Evolutionary conservation across 1,140 invertebrate species (phyloP).

Genomic region (Parapsyche elsis): DNA sequence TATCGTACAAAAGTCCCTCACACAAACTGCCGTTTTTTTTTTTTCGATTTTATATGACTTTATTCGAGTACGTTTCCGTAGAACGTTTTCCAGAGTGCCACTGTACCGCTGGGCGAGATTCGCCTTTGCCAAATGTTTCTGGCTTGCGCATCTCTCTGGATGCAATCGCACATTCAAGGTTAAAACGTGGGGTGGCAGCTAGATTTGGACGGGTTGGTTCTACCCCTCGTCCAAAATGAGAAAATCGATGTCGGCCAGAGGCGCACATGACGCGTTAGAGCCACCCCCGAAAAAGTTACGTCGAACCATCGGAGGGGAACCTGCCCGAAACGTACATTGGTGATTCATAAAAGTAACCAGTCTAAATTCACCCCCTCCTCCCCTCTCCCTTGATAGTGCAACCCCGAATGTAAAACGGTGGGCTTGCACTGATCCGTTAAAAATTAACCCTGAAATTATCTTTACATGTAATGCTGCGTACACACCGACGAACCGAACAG

Average conservation of each 20-base stretch:
- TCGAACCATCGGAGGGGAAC: not conserved
- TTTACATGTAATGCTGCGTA: no score
- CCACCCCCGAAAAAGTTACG: slow-evolving; percentile 32
- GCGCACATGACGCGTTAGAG: not conserved
- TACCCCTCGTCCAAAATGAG: slow-evolving; percentile 23
- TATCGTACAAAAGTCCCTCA: not conserved
- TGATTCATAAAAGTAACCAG: slow-evolving; percentile 21
- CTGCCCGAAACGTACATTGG: not conserved
- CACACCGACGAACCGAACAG: no score
- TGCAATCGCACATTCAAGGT: slow-evolving; percentile 14
- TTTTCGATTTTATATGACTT: not conserved
- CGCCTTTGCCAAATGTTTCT: not conserved
- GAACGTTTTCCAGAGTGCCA: no score
- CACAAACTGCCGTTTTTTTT: not conserved
- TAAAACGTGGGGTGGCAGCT: not conserved
- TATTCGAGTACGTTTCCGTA: not conserved
- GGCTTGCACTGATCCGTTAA: not conserved
- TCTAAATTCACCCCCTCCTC: not conserved
- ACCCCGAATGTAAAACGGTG: not conserved
- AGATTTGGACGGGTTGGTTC: slow-evolving; percentile 20
- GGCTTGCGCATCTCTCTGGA: not conserved
- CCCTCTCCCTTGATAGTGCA: no score
- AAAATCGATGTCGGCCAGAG: slow-evolving; percentile 28
- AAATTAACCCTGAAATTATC: not conserved
- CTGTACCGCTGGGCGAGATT: no score